Evolutionary conservation across 1,140 invertebrate genomes (phyloP).

Genomic region (Rhyacophila brunnea): DNA sequence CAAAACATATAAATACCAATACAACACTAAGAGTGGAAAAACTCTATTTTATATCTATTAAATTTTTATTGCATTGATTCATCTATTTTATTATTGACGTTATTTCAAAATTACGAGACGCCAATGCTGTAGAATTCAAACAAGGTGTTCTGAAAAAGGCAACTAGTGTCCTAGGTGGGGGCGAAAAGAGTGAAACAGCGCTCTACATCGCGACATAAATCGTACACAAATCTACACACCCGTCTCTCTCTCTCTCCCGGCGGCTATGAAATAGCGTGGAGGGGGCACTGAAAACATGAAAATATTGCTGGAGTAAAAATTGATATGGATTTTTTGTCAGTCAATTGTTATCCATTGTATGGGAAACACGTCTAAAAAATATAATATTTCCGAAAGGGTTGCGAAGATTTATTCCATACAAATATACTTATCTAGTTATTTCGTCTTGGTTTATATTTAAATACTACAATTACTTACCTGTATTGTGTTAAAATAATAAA

Average conservation of each 20-base stretch:
- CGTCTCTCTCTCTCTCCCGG: slow-evolving; percentile 16
- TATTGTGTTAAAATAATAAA: no score
- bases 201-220: not conserved
- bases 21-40: no score
- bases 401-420: no score
- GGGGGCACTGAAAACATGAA: slow-evolving; percentile 22
- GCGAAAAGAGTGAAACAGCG: slow-evolving; percentile 10
- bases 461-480: no score
- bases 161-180: slow-evolving; percentile 23
- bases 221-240: not conserved
- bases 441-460: no score
- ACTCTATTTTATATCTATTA: no score
- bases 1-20: no score
- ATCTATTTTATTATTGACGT: no score
- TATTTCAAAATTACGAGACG: not conserved
- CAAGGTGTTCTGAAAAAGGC: slow-evolving; percentile 15
- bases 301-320: slow-evolving; percentile 33
- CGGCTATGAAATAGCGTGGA: not conserved
- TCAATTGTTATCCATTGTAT: slow-evolving; percentile 22
- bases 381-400: no score
- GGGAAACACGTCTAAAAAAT: slow-evolving; percentile 1
- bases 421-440: no score
- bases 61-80: no score
- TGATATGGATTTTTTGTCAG: slow-evolving; percentile 36
- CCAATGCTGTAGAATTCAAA: not conserved